A percentile compares a stretch with the other conserved stretches of the same genome.
Conservation (phyloP, 2,888 invertebrate species). For the Nomada flava region DNA sequence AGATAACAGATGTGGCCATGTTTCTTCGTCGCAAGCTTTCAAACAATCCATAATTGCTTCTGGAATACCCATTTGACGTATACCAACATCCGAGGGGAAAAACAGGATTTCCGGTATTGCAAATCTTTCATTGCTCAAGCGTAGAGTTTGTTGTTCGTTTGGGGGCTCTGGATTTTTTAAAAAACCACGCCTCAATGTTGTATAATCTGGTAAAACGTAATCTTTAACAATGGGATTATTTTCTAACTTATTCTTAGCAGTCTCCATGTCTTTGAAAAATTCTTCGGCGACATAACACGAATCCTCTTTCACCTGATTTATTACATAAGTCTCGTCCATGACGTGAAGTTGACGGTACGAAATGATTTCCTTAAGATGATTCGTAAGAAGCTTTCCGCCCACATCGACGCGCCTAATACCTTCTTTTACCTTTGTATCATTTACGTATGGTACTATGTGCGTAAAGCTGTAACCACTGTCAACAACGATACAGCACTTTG, state of each 20-base stretch:
- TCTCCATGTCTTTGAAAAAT: conserved; percentile 92
- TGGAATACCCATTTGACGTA: conserved; percentile 95
- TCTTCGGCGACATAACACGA: conserved; percentile 96
- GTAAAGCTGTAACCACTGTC: conserved; percentile 98
- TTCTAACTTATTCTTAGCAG: conserved; percentile 86
- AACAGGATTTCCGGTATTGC: conserved; percentile 97
- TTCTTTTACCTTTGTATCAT: conserved; percentile 87
- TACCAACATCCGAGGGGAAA: conserved; percentile 97
- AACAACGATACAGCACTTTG: conserved; percentile 91
- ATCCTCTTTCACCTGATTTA: conserved; percentile 99
- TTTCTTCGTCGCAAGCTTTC: conserved; percentile 89
- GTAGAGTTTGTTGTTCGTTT: conserved; percentile 91
- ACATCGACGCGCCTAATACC: conserved; percentile 95
- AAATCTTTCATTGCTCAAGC: conserved; percentile 97
- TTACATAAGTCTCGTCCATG: conserved; percentile 99
- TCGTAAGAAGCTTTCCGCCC: conserved; percentile 98
- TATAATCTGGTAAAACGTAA: conserved; percentile 98
- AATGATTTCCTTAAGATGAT: conserved; percentile 98
- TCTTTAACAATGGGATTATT: conserved; percentile 92
- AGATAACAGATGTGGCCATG: conserved; percentile 91
- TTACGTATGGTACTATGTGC: conserved; percentile 96
- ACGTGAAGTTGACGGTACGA: conserved; percentile 98
- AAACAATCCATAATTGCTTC: conserved; percentile 94
- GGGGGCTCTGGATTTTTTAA: conserved; percentile 84
- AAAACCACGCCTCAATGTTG: conserved; percentile 93